Evolutionary conservation across 2,113 vertebrate genomes (phyloP), one percentile per base, ranked within the genome.

Genomic region (Sisor rabdophorus): DNA sequence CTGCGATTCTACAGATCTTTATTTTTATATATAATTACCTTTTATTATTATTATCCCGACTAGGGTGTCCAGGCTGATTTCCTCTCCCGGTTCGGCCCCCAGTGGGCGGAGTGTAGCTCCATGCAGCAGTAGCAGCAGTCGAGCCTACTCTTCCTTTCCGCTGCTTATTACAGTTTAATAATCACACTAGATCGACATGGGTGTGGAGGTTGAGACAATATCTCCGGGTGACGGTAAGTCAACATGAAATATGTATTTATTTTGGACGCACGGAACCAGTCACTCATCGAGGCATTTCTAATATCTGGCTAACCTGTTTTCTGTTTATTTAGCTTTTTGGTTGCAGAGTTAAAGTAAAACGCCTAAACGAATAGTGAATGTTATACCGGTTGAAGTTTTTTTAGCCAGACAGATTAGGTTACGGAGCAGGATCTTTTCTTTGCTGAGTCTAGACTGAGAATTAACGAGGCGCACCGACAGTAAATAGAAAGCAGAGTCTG

Each of bases 151-250:
- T 48, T 67, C 32, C n/a, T 50, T 47, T 11, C 76, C 48, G 44
- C 76, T 64, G 75, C 65, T 69, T 63, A 56, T 73, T 71, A 85
- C 85, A 82, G 55, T 74, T 77, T 26, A 77, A 83, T 79, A 82
- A 60, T 78, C 40, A 60, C 22, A 30, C 26, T 68, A 17, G 65
- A 78, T 82, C 78, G 85, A 71, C 84, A 98, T 98, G 96, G 95
- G 95, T 78, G 95, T 98, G 87, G 95, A 96, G 83, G 92, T 98
- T 83, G 95, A 98, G 90, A 96, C 93, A 81, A 97, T 98, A 91
- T 95, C 95, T 79, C 94, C 95, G 4, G 96, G 96, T 89, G 96
- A 97, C 89, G 96, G 96, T 97, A 82, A 90, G 90, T 86, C 16
- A 60, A 72, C 71, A 76, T 28, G 17, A 20, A 20, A 69, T 1